These are phyloP conservation scores for Philaenus spumarius DNA, from an alignment of 1,140 invertebrate species.

Conservation along the genomic window DNA sequence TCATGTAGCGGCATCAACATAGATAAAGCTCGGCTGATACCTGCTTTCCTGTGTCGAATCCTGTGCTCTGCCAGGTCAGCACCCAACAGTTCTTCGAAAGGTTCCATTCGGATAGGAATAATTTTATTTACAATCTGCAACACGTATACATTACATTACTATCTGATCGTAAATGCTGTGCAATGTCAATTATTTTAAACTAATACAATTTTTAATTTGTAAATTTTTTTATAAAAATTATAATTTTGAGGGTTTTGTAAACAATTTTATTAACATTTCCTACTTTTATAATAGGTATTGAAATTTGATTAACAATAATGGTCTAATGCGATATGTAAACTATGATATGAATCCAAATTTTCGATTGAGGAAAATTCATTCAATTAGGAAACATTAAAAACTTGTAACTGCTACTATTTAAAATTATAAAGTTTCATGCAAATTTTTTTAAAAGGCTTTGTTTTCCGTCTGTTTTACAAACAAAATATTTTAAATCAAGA, in stretches of 20 bases:
- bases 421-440: too few species aligned
- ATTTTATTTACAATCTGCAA: slow-evolving; percentile 62
- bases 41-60: slow-evolving; percentile 48
- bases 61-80: slow-evolving; percentile 83
- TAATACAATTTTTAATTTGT: not conserved
- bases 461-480: too few species aligned
- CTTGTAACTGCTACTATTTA: too few species aligned
- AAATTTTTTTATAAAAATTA: too few species aligned
- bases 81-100: slow-evolving; percentile 75
- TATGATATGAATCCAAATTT: too few species aligned
- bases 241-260: not conserved
- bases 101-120: slow-evolving; percentile 74
- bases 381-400: too few species aligned
- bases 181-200: not conserved
- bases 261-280: not conserved
- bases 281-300: not conserved
- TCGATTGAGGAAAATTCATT: too few species aligned
- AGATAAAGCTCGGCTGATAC: slow-evolving; percentile 53
- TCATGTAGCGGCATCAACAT: slow-evolving; percentile 38
- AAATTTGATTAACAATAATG: not conserved
- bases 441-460: too few species aligned
- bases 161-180: slow-evolving; percentile 9
- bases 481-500: too few species aligned
- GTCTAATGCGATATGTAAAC: too few species aligned
- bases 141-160: too few species aligned